Evolutionary conservation across 2,113 vertebrate species (phyloP).

Genomic region (Isichthys henryi): DNA sequence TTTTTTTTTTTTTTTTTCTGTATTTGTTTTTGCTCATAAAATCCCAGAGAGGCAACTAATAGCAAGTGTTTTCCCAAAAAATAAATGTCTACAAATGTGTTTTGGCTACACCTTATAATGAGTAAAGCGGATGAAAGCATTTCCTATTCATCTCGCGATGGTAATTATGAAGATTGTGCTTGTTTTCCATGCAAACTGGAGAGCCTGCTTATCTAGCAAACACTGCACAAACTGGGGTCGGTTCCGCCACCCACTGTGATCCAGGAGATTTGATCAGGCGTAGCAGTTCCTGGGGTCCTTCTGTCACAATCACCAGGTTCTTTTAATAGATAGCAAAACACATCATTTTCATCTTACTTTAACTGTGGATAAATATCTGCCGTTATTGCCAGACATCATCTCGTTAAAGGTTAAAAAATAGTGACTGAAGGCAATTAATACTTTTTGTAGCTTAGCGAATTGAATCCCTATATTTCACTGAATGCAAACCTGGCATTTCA

Average conservation of each 20-base stretch:
- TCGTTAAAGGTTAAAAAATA: neutral
- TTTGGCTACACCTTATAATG: neutral
- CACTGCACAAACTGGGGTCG: neutral
- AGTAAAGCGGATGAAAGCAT: neutral
- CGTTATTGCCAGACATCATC: neutral
- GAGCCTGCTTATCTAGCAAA: neutral
- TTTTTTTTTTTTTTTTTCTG: neutral
- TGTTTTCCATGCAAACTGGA: constrained; percentile 8
- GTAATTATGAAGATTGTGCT: neutral
- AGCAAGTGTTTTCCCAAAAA: neutral
- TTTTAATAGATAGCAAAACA: neutral
- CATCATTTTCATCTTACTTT: neutral
- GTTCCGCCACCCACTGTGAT: neutral
- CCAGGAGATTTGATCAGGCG: neutral
- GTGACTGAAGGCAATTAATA: neutral
- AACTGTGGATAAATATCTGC: neutral
- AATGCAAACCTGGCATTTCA: neutral
- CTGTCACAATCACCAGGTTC: neutral
- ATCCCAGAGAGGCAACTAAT: neutral
- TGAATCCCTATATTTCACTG: neutral
- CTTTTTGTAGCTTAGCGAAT: neutral
- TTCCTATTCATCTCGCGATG: constrained; percentile 10
- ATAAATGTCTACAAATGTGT: neutral
- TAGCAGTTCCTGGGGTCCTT: neutral
- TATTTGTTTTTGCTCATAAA: neutral